Base-by-base conservation (phyloP, 2,797 vertebrate genomes). In the Vespertilio murinus region DNA sequence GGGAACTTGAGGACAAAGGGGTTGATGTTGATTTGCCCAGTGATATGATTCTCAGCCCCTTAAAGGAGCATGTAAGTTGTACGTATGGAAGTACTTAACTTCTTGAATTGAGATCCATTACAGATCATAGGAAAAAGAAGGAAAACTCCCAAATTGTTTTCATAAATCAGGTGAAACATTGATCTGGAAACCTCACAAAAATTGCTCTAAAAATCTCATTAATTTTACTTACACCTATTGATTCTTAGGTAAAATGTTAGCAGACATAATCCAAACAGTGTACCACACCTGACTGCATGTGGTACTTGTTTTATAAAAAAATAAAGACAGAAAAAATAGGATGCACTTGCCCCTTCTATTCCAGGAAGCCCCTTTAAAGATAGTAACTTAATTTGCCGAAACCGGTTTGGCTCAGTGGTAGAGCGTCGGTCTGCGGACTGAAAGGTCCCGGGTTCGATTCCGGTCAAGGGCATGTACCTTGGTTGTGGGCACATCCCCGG, bases 151-250 rank as follows among this genome's bases (percentile, higher is more conserved):
- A 78, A 91, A 90, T 79, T 18, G 4, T 87, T 91, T 92, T 90
- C 52, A 87, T 90, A 89, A 86, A 91, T 65, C 80, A 96, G 54
- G 75, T 89, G n/a, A 82, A 93, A 86, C 30, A 33, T 4, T 88
- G 52, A 65, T 83, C 22, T 5, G 12, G 91, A 94, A 90, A 61
- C 56, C 8, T 79, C 22, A 78, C 52, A 85, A 85, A 86, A 86
- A 91, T 33, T 82, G 13, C 38, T 47, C 65, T 91, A 33, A 95
- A 56, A 87, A 81, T 23, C 47, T 77, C 42, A 82, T 74, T 73
- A 79, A 82, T 90, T 75, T 90, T 54, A 84, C 64, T 94, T 64
- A 69, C 20, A 65, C 73, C 88, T 74, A 94, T 93, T 47, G n/a
- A 81, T 84, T 79, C 30, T 52, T 94, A 83, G 86, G 86, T 79